Base-by-base conservation (phyloP, 2,888 invertebrate genomes). In the Allacma fusca region DNA sequence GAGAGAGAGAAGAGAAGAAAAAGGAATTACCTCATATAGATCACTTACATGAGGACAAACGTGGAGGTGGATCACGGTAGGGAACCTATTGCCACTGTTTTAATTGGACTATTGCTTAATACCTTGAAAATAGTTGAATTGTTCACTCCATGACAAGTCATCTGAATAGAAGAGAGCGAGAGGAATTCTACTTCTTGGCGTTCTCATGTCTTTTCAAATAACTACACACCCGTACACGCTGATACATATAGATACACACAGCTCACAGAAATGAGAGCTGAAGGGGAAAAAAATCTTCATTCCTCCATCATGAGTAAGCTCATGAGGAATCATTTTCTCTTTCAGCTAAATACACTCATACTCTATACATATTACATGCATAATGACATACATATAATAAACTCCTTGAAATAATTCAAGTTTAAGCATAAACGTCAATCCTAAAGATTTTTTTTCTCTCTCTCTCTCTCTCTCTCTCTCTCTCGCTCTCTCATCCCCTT, bases 91-190 rank as follows among this genome's bases (percentile, higher is more conserved):
- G 72, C 79, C 75, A 78, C 80, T 80, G 79, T 82, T 82, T 80
- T 82, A 80, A 82, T 80, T 82, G 80, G 82, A 80, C 82, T 79
- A 77, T 80, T 70, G 40, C 72, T 72, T 59, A 40, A 29, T 40
- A 68, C 68, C 23, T 34, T 68, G 23, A 40, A 68, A 29, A 68
- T 40, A 68, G 19, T 21, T 68, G 29, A 34, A 40, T 68, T 68
- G 40, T 68, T 68, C 34, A 68, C 68, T 68, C 21, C 68, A 68
- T 29, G 29, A 67, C 28, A 67, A 24, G 28, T 24, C 43, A 12
- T 9, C 68, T 28, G 21, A 28, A 26, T 7, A 13, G 19, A 12
- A 50, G 50, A 50, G 5, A 40, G 13, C 5, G 13, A 13, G 19
- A 50, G 19, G 16, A 50, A 50, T 19, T 50, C n/a, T 50, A 50